Conservation (phyloP, 2,797 vertebrate genomes). For the Rhinogobio ventralis region DNA sequence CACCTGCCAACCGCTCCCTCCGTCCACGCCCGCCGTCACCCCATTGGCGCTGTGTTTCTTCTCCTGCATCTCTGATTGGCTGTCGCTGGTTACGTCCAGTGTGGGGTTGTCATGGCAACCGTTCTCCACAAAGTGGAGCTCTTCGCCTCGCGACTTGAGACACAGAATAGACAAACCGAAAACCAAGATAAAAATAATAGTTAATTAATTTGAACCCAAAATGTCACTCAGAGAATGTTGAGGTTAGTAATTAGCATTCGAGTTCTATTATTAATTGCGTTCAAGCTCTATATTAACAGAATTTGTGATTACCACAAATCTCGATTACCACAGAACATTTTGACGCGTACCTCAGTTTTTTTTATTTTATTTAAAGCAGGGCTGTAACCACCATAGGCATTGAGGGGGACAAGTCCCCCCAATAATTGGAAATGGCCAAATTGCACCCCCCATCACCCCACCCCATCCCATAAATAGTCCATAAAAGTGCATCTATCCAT, state of each 20-base stretch:
- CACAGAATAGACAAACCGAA: neutral
- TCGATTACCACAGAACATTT: neutral
- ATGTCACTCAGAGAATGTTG: neutral
- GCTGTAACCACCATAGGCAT: too few species aligned
- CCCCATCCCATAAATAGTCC: too few species aligned
- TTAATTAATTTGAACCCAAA: neutral
- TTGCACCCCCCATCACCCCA: too few species aligned
- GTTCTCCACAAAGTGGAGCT: conserved; percentile 96
- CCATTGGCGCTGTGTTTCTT: conserved; percentile 93
- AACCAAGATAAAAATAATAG: neutral
- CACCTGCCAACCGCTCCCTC: conserved; percentile 85
- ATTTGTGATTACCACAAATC: neutral
- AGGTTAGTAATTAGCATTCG: neutral
- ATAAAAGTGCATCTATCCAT: too few species aligned
- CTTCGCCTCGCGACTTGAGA: conserved; percentile 85
- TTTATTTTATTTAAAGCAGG: too few species aligned
- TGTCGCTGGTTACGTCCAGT: conserved; percentile 91
- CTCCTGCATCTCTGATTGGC: conserved; percentile 91
- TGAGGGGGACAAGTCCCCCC: too few species aligned
- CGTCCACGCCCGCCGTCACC: conserved; percentile 77
- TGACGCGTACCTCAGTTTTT: neutral
- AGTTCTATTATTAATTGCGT: neutral
- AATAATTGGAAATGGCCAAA: too few species aligned
- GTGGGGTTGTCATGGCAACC: conserved; percentile 98
- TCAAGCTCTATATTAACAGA: neutral